phyloP scores from a whole-genome alignment of 2,113 vertebrate species.

The Poecilia latipinna region DNA sequence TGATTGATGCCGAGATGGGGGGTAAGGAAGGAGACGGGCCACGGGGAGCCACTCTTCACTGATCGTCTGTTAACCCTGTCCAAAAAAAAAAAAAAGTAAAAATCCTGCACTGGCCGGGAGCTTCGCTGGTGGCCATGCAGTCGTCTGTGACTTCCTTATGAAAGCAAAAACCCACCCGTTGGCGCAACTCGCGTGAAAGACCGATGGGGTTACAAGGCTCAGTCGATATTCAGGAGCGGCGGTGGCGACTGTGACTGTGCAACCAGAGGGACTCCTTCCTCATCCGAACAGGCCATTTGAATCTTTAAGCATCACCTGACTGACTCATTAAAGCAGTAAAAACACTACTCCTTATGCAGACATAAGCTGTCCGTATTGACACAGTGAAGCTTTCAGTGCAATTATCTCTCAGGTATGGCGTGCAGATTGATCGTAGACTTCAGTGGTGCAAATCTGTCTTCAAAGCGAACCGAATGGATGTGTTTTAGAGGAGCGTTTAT shows the following conservation, averaged over 20 bases:
- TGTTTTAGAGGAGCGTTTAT: accelerated
- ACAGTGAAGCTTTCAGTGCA: not conserved
- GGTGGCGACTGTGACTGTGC: not conserved
- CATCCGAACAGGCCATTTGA: not conserved
- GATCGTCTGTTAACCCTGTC: conserved; percentile 71
- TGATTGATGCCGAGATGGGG: conserved; percentile 58
- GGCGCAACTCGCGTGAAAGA: conserved; percentile 26
- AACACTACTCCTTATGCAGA: not conserved
- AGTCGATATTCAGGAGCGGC: conserved; percentile 26
- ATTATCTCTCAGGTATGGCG: not conserved
- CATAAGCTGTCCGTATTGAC: conserved; percentile 6
- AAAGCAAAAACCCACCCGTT: conserved; percentile 25
- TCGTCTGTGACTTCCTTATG: conserved; percentile 42
- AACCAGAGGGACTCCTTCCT: not conserved
- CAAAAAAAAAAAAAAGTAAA: conserved; percentile 2
- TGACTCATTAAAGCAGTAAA: conserved; percentile 10
- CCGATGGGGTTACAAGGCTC: conserved; percentile 1
- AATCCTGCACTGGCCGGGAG: conserved; percentile 18
- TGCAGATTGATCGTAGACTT: conserved; percentile 9
- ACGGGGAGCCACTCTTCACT: conserved; percentile 57
- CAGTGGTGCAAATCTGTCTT: conserved; percentile 1
- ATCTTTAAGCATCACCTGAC: not conserved
- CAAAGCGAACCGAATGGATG: conserved; percentile 8
- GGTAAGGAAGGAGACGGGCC: conserved; percentile 21
- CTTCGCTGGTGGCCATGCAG: conserved; percentile 31